Percentiles rank a stretch among this genome's conserved stretches.
phyloP scores from a whole-genome alignment of 2,113 vertebrate species.

The Tragelaphus strepsiceros region DNA sequence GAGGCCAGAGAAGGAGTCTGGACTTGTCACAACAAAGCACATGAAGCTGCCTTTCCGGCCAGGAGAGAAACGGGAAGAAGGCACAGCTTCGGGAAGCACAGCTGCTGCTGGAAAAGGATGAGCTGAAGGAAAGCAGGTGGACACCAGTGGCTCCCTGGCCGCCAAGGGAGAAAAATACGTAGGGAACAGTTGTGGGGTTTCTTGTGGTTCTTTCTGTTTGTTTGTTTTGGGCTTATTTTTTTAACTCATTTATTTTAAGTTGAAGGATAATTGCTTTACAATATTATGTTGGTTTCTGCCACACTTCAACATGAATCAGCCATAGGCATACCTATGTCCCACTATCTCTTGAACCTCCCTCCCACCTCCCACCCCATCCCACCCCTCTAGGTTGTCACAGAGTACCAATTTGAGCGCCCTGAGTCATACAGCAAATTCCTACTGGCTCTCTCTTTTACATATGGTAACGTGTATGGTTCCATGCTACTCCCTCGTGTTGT shows the following conservation, averaged over 20 bases:
- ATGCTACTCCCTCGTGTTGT: background rate
- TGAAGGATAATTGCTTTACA: background rate
- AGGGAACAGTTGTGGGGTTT: background rate
- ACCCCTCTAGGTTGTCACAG: background rate
- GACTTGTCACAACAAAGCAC: background rate
- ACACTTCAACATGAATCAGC: background rate
- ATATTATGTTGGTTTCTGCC: background rate
- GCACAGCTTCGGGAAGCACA: background rate
- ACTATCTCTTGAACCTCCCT: background rate
- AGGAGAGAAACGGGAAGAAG: background rate
- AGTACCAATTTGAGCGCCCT: background rate
- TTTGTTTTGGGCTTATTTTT: background rate
- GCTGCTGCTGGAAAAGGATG: fast-evolving
- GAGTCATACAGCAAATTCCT: background rate
- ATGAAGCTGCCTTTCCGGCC: fast-evolving
- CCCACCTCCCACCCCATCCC: background rate
- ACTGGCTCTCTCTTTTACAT: background rate
- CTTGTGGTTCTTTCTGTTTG: background rate
- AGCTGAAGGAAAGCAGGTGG: fast-evolving
- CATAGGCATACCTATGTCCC: background rate
- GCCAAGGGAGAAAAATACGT: background rate
- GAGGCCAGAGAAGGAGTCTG: background rate
- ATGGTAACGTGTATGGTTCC: background rate
- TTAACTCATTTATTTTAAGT: background rate
- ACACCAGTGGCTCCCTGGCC: background rate